Conservation (phyloP, 1,140 invertebrate genomes). For the Drosophila leontia region DNA sequence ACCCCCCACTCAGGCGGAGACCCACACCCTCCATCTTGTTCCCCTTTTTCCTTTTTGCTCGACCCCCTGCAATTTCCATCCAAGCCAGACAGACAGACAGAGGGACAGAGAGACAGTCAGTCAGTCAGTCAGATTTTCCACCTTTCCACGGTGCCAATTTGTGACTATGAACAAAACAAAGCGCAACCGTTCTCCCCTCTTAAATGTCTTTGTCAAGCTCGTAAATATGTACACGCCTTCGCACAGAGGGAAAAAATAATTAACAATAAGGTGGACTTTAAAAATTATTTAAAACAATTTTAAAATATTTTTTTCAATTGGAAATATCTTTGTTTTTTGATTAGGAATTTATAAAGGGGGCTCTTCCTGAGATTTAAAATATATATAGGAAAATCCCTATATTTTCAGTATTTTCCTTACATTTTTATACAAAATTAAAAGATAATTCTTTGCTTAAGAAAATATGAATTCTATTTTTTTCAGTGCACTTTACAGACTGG, state of each 20-base stretch:
- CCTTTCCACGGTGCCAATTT: slow-evolving; percentile 44
- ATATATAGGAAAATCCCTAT: not conserved
- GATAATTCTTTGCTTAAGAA: too few species aligned
- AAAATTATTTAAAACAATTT: not conserved
- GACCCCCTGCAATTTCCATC: slow-evolving; percentile 17
- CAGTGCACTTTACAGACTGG: slow-evolving; percentile 5
- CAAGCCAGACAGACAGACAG: slow-evolving; percentile 1
- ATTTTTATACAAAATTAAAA: not conserved
- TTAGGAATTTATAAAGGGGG: not conserved
- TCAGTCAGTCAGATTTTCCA: slow-evolving; percentile 43
- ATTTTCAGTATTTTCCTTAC: not conserved
- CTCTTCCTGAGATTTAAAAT: not conserved
- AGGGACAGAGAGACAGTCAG: not conserved
- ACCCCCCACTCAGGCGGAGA: slow-evolving; percentile 14
- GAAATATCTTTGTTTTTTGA: not conserved
- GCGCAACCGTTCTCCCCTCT: slow-evolving; percentile 72
- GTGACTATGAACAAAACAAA: slow-evolving; percentile 67
- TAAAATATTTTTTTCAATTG: not conserved
- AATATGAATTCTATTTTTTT: not conserved
- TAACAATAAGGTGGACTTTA: not conserved
- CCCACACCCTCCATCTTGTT: not conserved
- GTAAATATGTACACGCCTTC: slow-evolving; percentile 28
- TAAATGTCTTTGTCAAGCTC: slow-evolving; percentile 71
- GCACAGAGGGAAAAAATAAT: slow-evolving; percentile 11
- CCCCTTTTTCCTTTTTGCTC: not conserved